A percentile compares a stretch with the other conserved stretches of the same genome.
These are phyloP conservation scores for Malurus alboscapulatus DNA, from an alignment of 2,113 vertebrate genomes.

Conservation along the genomic window DNA sequence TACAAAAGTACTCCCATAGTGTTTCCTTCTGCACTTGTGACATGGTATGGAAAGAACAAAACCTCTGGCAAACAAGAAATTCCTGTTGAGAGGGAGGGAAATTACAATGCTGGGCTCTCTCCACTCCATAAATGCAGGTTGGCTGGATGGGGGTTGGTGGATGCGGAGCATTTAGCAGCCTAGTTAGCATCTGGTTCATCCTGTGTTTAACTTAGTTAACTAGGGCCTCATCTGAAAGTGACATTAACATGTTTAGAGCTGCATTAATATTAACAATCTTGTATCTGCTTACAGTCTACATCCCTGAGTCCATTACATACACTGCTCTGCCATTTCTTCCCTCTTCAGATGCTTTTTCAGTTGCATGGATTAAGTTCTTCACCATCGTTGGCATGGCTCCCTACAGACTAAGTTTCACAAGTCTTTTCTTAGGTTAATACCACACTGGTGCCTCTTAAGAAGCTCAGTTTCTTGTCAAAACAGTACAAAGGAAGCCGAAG, in stretches of 20 bases:
- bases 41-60: not conserved
- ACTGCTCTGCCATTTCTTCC: not conserved
- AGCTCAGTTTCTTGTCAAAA: not conserved
- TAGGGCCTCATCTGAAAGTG: not conserved
- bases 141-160: no score
- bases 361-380: not conserved
- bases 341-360: not conserved
- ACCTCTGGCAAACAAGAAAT: not conserved
- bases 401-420: not conserved
- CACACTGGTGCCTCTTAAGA: not conserved
- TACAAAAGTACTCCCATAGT: not conserved
- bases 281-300: not conserved
- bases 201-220: not conserved
- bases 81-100: not conserved
- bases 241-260: not conserved
- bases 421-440: not conserved
- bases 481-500: not conserved
- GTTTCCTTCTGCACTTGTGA: not conserved
- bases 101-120: not conserved
- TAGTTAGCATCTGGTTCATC: not conserved
- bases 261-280: not conserved
- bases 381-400: not conserved
- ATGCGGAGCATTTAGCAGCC: not conserved
- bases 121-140: not conserved
- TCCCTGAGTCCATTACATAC: not conserved